phyloP scores from a whole-genome alignment of 1,140 invertebrate species.

The Lutraria rhynchaena region DNA sequence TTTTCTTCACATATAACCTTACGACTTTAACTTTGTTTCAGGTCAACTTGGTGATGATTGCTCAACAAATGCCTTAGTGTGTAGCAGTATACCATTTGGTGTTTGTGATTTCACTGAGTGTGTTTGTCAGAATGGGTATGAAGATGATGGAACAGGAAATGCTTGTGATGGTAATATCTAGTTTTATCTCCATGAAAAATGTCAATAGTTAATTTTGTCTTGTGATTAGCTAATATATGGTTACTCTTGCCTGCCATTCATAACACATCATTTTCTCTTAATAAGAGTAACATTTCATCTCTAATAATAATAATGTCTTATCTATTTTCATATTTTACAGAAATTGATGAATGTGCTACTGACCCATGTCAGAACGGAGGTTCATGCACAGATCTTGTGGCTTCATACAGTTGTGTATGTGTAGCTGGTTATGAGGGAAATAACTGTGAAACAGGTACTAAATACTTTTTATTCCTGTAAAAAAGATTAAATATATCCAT shows the following conservation, averaged over 20 bases:
- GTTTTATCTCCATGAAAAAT: no score
- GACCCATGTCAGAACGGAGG: slow-evolving; percentile 59
- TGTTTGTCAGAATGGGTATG: slow-evolving; percentile 5
- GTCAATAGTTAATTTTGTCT: no score
- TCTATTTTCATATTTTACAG: slow-evolving; percentile 9
- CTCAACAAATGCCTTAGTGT: neutral
- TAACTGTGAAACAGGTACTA: slow-evolving; percentile 56
- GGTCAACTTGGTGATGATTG: slow-evolving; percentile 12
- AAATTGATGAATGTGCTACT: slow-evolving; percentile 63
- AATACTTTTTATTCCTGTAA: no score
- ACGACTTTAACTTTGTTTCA: neutral
- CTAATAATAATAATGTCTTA: no score
- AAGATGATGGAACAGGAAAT: slow-evolving; percentile 6
- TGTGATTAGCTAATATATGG: no score
- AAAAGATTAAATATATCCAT: no score
- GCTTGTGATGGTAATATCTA: slow-evolving; percentile 13
- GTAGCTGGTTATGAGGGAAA: slow-evolving; percentile 49
- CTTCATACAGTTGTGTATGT: slow-evolving; percentile 61
- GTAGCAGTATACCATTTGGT: neutral
- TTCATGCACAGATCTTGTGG: slow-evolving; percentile 54
- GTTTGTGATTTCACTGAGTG: neutral
- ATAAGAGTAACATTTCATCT: no score
- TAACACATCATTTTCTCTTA: no score
- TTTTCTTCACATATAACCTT: no score
- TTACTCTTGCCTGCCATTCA: no score